Evolutionary conservation across 2,797 vertebrate species (phyloP).

Genomic region (Artibeus lituratus): DNA sequence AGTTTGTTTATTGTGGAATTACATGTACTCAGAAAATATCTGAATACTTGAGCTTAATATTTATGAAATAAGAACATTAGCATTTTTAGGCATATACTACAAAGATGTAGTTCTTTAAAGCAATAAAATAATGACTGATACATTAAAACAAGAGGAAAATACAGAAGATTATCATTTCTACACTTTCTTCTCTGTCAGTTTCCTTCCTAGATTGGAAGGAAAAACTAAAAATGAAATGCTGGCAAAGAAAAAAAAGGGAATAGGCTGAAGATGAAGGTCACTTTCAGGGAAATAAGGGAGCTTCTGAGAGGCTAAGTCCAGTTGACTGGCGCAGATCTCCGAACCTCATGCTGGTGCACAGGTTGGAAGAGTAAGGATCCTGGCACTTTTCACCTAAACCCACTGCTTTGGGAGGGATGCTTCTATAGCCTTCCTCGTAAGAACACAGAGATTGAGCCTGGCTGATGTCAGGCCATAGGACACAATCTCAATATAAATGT

Average conservation of each 20-base stretch:
- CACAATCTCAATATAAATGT: neutral
- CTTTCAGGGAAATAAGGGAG: constrained; percentile 58
- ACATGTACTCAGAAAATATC: neutral
- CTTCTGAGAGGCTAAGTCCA: constrained; percentile 58
- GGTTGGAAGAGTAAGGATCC: neutral
- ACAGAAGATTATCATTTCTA: neutral
- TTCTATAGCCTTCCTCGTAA: neutral
- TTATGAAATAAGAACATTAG: neutral
- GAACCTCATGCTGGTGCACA: neutral
- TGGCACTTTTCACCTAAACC: neutral
- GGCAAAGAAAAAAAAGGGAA: constrained; percentile 59
- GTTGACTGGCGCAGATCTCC: constrained; percentile 56
- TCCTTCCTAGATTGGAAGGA: constrained; percentile 51
- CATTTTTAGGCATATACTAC: neutral
- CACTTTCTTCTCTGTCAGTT: constrained; percentile 42
- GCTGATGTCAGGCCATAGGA: neutral
- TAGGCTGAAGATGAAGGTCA: constrained; percentile 56
- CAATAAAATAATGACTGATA: neutral
- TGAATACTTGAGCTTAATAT: neutral
- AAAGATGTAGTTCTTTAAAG: neutral
- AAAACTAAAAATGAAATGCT: constrained; percentile 66
- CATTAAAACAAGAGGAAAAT: neutral
- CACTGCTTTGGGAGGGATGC: neutral
- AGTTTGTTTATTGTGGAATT: neutral
- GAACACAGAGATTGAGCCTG: neutral